Evolutionary conservation across 2,113 vertebrate species (phyloP).

Genomic region (Myotis lucifugus): DNA sequence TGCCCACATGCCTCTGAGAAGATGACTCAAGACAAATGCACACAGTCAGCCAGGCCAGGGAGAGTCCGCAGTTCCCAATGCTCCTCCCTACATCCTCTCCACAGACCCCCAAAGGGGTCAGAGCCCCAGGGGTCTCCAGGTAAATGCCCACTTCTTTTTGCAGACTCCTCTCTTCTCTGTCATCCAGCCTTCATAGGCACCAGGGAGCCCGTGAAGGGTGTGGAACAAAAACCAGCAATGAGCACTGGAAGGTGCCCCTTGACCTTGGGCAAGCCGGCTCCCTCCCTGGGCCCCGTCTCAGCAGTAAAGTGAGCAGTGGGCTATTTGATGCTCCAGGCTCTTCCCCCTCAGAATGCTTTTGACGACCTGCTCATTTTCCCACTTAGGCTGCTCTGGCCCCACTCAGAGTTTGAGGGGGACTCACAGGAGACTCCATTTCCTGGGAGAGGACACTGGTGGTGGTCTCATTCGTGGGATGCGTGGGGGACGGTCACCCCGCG

Average conservation of each 20-base stretch:
- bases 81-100: neutral
- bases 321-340: accelerated
- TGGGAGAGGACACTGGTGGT: neutral
- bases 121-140: neutral
- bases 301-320: neutral
- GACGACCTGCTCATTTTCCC: neutral
- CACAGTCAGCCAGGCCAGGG: too few species aligned
- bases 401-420: neutral
- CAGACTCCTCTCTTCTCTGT: neutral
- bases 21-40: neutral
- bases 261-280: neutral
- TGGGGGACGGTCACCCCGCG: neutral
- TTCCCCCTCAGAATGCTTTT: neutral
- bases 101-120: neutral
- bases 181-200: neutral
- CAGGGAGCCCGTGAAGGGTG: neutral
- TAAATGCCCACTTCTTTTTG: neutral
- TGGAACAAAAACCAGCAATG: neutral
- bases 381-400: neutral
- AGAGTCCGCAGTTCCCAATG: neutral
- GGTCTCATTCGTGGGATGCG: neutral
- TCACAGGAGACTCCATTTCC: neutral
- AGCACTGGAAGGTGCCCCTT: neutral
- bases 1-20: neutral
- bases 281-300: too few species aligned